Percentiles rank a stretch among this genome's conserved stretches.
Evolutionary conservation across 2,888 invertebrate genomes (phyloP).

Genomic region (Philereme transversata): DNA sequence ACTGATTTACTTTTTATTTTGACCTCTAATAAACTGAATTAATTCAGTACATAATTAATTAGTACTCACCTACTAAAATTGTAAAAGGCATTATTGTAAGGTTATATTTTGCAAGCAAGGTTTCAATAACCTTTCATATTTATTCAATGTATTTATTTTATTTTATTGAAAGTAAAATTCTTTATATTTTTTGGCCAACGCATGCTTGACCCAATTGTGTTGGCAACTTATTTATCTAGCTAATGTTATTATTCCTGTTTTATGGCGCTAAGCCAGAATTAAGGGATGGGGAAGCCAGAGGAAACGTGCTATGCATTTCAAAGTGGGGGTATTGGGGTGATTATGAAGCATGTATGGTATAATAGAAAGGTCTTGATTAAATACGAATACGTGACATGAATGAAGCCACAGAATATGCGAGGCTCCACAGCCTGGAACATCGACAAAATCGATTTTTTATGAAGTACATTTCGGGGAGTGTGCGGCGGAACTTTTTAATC

Average conservation of each 20-base stretch:
- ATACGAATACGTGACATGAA: no score
- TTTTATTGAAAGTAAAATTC: conserved; percentile 13
- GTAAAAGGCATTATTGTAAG: conserved; percentile 8
- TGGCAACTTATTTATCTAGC: conserved; percentile 21
- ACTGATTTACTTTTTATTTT: neutral
- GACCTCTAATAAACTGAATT: neutral
- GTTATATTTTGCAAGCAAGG: conserved; percentile 1
- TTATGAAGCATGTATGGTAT: no score
- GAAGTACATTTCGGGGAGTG: no score
- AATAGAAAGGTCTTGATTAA: no score
- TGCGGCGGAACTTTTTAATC: no score
- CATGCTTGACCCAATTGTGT: conserved; percentile 16
- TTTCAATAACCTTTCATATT: neutral
- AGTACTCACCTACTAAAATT: neutral
- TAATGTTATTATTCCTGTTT: conserved; percentile 5
- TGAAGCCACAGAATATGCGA: no score
- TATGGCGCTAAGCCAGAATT: conserved; percentile 17
- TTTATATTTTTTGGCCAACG: conserved; percentile 12
- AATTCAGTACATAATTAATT: neutral
- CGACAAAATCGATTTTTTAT: no score
- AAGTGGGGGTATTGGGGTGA: no score
- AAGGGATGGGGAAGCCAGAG: neutral
- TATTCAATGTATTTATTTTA: no score
- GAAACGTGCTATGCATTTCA: neutral
- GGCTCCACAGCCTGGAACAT: no score